phyloP scores from a whole-genome alignment of 2,888 invertebrate species.

The Itoplectis maculator region DNA sequence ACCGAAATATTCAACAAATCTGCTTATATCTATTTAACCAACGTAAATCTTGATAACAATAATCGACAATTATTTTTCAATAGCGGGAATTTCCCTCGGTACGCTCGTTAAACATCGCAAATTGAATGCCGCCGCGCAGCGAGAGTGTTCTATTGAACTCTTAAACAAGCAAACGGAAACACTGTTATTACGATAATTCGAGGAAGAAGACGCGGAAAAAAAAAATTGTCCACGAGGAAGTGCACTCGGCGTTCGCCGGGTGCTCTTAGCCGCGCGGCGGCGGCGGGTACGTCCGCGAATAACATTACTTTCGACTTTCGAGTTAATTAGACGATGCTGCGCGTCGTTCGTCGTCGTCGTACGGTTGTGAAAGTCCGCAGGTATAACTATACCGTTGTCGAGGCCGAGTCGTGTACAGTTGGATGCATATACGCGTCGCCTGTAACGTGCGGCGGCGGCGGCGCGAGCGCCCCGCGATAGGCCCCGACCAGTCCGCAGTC shows the following conservation, averaged over 20 bases:
- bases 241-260: slow-evolving; percentile 10
- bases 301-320: slow-evolving; percentile 65
- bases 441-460: slow-evolving; percentile 16
- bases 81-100: too few relatives aligned
- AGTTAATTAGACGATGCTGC: slow-evolving; percentile 58
- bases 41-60: too few relatives aligned
- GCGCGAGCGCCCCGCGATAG: not conserved
- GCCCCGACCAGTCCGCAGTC: slow-evolving; percentile 1
- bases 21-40: too few relatives aligned
- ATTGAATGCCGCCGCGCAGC: not conserved
- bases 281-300: slow-evolving; percentile 44
- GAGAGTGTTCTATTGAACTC: slow-evolving; percentile 16
- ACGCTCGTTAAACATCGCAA: not conserved
- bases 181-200: slow-evolving; percentile 5
- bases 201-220: too few relatives aligned
- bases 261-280: slow-evolving; percentile 8
- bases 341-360: too few relatives aligned
- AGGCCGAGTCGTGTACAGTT: slow-evolving; percentile 17
- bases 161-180: not conserved
- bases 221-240: slow-evolving; percentile 38
- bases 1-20: too few relatives aligned
- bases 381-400: slow-evolving; percentile 28
- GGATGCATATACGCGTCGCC: slow-evolving; percentile 12
- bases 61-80: too few relatives aligned
- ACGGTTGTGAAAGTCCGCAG: slow-evolving; percentile 56